Evolutionary conservation across 30 jellyfish, hydroid and myxozoan species (phyloP).

Genomic region (Chrysaora quinquecirrha): DNA sequence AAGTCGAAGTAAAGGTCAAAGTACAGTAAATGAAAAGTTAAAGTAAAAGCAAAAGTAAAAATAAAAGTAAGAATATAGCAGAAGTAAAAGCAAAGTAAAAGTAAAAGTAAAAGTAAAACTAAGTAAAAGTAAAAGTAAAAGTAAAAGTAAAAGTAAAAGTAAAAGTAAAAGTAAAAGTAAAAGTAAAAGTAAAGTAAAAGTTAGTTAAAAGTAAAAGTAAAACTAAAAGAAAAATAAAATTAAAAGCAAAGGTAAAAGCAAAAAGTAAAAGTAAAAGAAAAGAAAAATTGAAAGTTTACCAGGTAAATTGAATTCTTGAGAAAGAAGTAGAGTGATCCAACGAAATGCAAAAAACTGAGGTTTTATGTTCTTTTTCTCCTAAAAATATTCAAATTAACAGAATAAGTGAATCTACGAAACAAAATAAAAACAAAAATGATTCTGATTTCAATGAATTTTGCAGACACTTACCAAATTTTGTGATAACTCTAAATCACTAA

Average conservation of each 20-base stretch:
- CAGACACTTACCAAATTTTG: conserved; percentile 69
- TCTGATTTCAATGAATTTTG: not conserved
- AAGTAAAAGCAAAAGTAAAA: not conserved
- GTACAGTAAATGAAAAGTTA: not conserved
- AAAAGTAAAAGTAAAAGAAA: not conserved
- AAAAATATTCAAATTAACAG: not conserved
- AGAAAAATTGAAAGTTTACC: conserved; percentile 42
- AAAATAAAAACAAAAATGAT: too few relatives aligned
- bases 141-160: not conserved
- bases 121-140: too few relatives aligned
- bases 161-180: not conserved
- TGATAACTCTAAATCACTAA: conserved; percentile 78
- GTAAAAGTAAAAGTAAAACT: not conserved
- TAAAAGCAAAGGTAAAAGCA: not conserved
- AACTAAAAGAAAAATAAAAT: not conserved
- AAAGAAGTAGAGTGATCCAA: conserved; percentile 92
- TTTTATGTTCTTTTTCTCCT: conserved; percentile 90
- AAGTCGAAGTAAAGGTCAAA: not conserved
- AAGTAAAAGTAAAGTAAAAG: too few relatives aligned
- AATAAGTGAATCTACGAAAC: not conserved
- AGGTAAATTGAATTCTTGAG: conserved; percentile 95
- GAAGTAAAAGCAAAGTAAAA: not conserved
- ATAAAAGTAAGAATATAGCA: not conserved
- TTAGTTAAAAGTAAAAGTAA: not conserved
- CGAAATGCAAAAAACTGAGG: conserved; percentile 99